Conservation (phyloP, 2,888 invertebrate species). For the Melolontha melolontha region DNA sequence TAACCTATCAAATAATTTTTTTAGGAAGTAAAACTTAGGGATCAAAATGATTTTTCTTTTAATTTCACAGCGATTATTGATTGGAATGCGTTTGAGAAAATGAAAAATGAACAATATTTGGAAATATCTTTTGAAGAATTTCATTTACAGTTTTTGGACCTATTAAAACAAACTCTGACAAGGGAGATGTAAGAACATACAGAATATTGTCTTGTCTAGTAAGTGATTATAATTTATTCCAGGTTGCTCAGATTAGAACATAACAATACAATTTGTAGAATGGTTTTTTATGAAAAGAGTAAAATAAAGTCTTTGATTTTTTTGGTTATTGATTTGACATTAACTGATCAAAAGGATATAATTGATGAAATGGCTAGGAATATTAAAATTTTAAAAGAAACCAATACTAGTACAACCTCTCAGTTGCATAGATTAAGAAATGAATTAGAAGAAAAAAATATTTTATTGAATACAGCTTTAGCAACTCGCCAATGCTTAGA, state of each 20-base stretch:
- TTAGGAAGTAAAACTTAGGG: conserved; percentile 59
- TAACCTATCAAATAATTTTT: conserved; percentile 42
- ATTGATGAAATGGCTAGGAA: conserved; percentile 60
- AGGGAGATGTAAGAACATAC: conserved; percentile 49
- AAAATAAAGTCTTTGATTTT: conserved; percentile 62
- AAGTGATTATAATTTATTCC: conserved; percentile 41
- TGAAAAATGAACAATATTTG: conserved; percentile 59
- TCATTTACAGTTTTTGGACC: conserved; percentile 59
- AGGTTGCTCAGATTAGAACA: conserved; percentile 58
- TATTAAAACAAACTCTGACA: conserved; percentile 55
- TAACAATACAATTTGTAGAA: conserved; percentile 53
- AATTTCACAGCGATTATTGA: conserved; percentile 60
- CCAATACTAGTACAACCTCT: conserved; percentile 53
- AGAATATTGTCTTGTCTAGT: neutral
- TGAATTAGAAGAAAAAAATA: conserved; percentile 54
- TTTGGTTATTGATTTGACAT: conserved; percentile 58
- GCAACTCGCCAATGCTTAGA: conserved; percentile 50
- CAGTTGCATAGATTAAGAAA: conserved; percentile 54
- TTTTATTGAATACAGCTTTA: conserved; percentile 50
- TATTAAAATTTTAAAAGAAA: conserved; percentile 55
- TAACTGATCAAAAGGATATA: conserved; percentile 61
- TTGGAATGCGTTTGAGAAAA: conserved; percentile 56
- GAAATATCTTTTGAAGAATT: conserved; percentile 63
- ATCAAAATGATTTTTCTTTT: conserved; percentile 57
- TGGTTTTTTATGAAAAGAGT: conserved; percentile 61